Percentiles rank a stretch among this genome's conserved stretches.
phyloP scores from a whole-genome alignment of 2,797 vertebrate species.

The Liparis tanakae region DNA sequence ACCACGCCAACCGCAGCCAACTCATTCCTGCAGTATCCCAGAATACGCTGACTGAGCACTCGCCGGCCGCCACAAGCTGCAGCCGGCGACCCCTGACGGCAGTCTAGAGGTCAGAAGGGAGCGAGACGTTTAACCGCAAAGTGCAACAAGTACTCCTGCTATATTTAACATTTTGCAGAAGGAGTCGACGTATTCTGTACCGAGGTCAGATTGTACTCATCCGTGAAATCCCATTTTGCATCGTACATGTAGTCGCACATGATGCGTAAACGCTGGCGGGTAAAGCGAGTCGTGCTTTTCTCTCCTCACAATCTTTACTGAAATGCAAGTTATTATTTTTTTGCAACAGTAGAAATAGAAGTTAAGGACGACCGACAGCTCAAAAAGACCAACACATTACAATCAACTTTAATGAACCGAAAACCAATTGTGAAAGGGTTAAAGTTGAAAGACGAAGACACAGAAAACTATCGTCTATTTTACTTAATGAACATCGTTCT shows the following conservation, averaged over 20 bases:
- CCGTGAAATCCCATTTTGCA: slow-evolving; percentile 10
- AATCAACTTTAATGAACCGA: not conserved
- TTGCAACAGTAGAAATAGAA: not conserved
- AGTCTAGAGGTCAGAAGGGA: slow-evolving; percentile 48
- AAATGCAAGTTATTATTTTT: not conserved
- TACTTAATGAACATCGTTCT: too few species aligned
- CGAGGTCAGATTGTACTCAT: not conserved
- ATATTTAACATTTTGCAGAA: slow-evolving; percentile 1
- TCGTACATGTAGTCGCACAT: not conserved
- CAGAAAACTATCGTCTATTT: too few species aligned
- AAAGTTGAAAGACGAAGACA: too few species aligned
- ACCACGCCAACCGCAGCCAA: slow-evolving; percentile 38
- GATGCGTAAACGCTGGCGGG: not conserved
- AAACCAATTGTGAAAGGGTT: too few species aligned
- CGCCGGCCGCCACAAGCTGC: slow-evolving; percentile 49
- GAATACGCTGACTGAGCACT: slow-evolving; percentile 59
- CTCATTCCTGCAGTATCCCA: slow-evolving; percentile 60
- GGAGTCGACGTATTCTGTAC: not conserved
- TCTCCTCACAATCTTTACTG: not conserved
- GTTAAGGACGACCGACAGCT: not conserved
- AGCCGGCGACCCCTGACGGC: slow-evolving; percentile 61
- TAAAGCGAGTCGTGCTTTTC: not conserved
- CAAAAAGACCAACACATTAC: not conserved
- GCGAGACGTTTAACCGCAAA: slow-evolving; percentile 39
- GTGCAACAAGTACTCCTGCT: slow-evolving; percentile 12